phyloP scores from a whole-genome alignment of 2,888 invertebrate genomes.

The Harmothoe impar region DNA sequence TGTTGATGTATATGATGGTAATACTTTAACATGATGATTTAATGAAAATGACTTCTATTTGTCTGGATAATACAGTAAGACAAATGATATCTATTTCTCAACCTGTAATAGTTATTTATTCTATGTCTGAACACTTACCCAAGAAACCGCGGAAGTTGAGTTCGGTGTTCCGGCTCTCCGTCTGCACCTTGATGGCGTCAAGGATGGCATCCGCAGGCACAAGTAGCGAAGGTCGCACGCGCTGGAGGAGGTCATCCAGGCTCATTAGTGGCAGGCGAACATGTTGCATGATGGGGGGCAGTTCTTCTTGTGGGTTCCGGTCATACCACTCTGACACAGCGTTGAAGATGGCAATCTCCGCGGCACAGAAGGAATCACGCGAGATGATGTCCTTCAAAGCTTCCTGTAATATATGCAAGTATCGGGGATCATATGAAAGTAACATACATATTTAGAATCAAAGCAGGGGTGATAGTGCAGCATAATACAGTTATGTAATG shows the following conservation, averaged over 20 bases:
- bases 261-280: conserved; percentile 93
- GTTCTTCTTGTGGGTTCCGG: conserved; percentile 86
- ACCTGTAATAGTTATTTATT: too few species aligned
- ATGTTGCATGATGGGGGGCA: conserved; percentile 67
- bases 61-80: too few species aligned
- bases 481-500: too few species aligned
- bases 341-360: conserved; percentile 96
- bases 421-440: too few species aligned
- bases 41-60: too few species aligned
- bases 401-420: conserved; percentile 72
- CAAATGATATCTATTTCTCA: too few species aligned
- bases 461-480: too few species aligned
- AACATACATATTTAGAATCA: not conserved
- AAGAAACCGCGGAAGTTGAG: conserved; percentile 91
- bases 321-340: conserved; percentile 94
- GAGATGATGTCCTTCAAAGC: conserved; percentile 93
- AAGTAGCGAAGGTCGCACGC: conserved; percentile 93
- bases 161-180: conserved; percentile 90
- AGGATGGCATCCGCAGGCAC: conserved; percentile 94
- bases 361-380: conserved; percentile 97
- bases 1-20: not conserved
- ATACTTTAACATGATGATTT: too few species aligned
- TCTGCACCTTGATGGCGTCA: conserved; percentile 95
- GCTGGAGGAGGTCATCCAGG: conserved; percentile 92
- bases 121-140: conserved; percentile 66